A percentile compares a stretch with the other conserved stretches of the same genome.
These are phyloP conservation scores for Aphidius colemani DNA, from an alignment of 2,888 invertebrate species.

Conservation along the genomic window DNA sequence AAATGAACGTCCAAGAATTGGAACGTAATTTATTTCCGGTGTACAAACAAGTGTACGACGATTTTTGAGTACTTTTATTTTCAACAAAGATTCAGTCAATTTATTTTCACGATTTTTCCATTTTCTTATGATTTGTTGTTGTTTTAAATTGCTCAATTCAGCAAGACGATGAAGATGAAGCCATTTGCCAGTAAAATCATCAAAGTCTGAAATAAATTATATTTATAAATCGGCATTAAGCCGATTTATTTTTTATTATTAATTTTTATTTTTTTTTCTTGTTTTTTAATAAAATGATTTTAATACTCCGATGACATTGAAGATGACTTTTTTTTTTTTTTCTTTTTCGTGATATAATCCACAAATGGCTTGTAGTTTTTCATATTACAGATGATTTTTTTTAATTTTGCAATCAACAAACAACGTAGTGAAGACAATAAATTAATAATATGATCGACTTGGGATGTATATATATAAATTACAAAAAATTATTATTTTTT, in stretches of 20 bases:
- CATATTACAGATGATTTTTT: slow-evolving; percentile 8
- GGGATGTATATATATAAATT: slow-evolving; percentile 6
- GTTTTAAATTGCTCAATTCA: slow-evolving; percentile 55
- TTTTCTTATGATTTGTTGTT: slow-evolving; percentile 54
- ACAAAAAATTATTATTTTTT: slow-evolving; percentile 11
- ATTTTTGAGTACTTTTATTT: slow-evolving; percentile 33
- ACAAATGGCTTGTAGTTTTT: not conserved
- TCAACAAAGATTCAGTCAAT: slow-evolving; percentile 34
- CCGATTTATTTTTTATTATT: too few relatives aligned
- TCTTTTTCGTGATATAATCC: too few relatives aligned
- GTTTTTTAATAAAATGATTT: too few relatives aligned
- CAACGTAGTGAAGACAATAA: not conserved
- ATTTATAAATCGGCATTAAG: not conserved
- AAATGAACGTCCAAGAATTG: not conserved
- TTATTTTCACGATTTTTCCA: slow-evolving; percentile 51
- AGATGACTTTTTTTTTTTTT: too few relatives aligned
- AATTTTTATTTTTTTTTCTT: too few relatives aligned
- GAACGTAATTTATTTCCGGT: too few relatives aligned
- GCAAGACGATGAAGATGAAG: slow-evolving; percentile 49
- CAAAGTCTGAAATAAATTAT: slow-evolving; percentile 49
- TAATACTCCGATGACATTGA: too few relatives aligned
- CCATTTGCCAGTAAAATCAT: slow-evolving; percentile 51
- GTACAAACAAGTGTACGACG: slow-evolving; percentile 4
- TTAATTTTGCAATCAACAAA: not conserved
- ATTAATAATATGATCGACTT: slow-evolving; percentile 10